A percentile compares a stretch with the other conserved stretches of the same genome.
Conservation (phyloP, 2,113 vertebrate genomes). For the Psilopsiagon aurifrons region DNA sequence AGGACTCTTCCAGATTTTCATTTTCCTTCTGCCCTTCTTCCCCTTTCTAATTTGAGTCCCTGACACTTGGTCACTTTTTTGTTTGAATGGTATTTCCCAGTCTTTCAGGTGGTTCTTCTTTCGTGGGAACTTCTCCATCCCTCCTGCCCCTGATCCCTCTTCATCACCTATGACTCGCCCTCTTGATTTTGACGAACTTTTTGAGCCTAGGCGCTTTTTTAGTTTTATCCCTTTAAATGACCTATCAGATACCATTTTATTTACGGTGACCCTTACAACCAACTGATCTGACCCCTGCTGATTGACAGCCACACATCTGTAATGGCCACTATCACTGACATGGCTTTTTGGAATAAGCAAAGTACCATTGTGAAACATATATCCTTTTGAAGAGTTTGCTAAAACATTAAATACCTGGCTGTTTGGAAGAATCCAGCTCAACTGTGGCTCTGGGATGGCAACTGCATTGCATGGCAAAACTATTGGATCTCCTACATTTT, state of each 20-base stretch:
- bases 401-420: constrained; percentile 62
- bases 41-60: constrained; percentile 26
- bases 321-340: constrained; percentile 80
- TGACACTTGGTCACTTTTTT: neutral
- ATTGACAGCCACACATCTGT: constrained; percentile 88
- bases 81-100: constrained; percentile 22
- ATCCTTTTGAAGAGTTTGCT: constrained; percentile 73
- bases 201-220: constrained; percentile 76
- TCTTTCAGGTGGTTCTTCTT: constrained; percentile 34
- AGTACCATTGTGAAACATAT: constrained; percentile 77
- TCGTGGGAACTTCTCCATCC: neutral
- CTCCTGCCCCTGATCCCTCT: constrained; percentile 80
- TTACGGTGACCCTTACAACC: constrained; percentile 75
- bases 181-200: constrained; percentile 64
- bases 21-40: constrained; percentile 67
- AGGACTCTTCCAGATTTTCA: constrained; percentile 67
- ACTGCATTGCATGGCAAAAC: constrained; percentile 75
- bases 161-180: constrained; percentile 60
- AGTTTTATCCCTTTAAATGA: constrained; percentile 68
- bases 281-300: constrained; percentile 81
- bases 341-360: constrained; percentile 77
- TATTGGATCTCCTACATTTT: constrained; percentile 71
- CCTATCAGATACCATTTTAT: constrained; percentile 62
- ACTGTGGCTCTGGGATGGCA: constrained; percentile 82
- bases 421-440: constrained; percentile 88